Conservation (phyloP, 2,113 vertebrate genomes). For the Taxidea taxus region DNA sequence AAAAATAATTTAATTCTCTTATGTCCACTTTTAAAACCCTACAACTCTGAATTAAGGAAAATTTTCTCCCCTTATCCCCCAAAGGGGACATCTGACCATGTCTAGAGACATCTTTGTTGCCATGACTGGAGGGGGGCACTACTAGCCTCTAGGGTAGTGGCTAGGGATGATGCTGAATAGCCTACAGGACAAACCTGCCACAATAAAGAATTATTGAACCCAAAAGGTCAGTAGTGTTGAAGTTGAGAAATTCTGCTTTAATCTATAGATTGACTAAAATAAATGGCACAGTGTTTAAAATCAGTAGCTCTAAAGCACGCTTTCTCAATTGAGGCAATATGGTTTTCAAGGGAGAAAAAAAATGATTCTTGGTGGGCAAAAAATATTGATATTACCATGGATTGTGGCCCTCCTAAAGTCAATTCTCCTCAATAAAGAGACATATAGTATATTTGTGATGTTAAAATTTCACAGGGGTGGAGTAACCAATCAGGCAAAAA, state of each 20-base stretch:
- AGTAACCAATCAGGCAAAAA: not conserved
- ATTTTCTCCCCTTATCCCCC: not conserved
- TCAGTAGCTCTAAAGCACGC: not conserved
- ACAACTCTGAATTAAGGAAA: not conserved
- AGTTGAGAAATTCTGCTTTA: not conserved
- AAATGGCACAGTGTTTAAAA: not conserved
- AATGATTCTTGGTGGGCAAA: not conserved
- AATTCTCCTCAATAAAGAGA: not conserved
- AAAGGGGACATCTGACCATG: not conserved
- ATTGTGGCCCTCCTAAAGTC: not conserved
- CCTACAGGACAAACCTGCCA: not conserved
- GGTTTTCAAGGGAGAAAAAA: not conserved
- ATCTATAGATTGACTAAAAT: not conserved
- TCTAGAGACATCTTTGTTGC: not conserved
- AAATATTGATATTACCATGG: not conserved
- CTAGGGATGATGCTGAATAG: rapidly evolving
- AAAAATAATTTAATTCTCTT: not conserved
- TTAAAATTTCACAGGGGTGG: not conserved
- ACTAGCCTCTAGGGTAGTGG: not conserved
- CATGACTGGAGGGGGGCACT: not conserved
- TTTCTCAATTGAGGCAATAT: not conserved
- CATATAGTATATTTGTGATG: not conserved
- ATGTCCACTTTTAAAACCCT: not conserved
- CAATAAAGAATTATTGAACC: not conserved
- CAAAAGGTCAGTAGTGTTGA: not conserved